phyloP scores from a whole-genome alignment of 2,888 invertebrate species.

The Plebejus anna region DNA sequence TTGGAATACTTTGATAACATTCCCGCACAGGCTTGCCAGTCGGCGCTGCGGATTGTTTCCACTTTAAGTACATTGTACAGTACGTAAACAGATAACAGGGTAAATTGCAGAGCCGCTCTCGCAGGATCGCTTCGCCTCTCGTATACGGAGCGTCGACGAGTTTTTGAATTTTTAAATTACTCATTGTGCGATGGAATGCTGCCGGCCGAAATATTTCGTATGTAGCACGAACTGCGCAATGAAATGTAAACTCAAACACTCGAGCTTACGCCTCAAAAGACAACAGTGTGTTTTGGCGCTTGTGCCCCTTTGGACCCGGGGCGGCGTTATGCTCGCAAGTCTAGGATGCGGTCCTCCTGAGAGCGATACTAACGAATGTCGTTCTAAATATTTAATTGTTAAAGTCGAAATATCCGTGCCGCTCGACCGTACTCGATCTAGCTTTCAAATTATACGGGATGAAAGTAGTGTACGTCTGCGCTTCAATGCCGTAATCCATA shows the following conservation, averaged over 20 bases:
- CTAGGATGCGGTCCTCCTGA: slow-evolving; percentile 68
- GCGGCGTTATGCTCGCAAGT: slow-evolving; percentile 56
- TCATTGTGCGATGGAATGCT: slow-evolving; percentile 79
- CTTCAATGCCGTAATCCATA: slow-evolving; percentile 52
- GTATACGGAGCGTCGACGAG: slow-evolving; percentile 71
- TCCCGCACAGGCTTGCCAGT: slow-evolving; percentile 1
- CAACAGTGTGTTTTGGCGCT: slow-evolving; percentile 41
- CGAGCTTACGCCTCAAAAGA: slow-evolving; percentile 59
- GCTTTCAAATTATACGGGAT: slow-evolving; percentile 53
- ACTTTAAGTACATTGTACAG: slow-evolving; percentile 42
- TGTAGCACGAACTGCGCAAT: slow-evolving; percentile 47
- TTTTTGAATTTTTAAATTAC: slow-evolving; percentile 81
- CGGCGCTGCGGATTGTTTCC: slow-evolving; percentile 33
- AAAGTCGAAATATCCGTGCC: slow-evolving; percentile 66
- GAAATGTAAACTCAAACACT: slow-evolving; percentile 63
- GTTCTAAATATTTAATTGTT: slow-evolving; percentile 73
- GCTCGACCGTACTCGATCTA: slow-evolving; percentile 53
- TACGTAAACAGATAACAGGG: slow-evolving; percentile 68
- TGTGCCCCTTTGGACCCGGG: slow-evolving; percentile 50
- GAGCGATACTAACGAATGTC: slow-evolving; percentile 73
- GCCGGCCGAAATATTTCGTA: slow-evolving; percentile 56
- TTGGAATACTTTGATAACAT: slow-evolving; percentile 22
- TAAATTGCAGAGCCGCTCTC: slow-evolving; percentile 72
- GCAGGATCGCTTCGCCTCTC: slow-evolving; percentile 69
- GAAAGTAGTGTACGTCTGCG: slow-evolving; percentile 60